Evolutionary conservation across 2,113 vertebrate species (phyloP), one percentile per base, ranked within the genome.

Genomic region (Bufo bufo): DNA sequence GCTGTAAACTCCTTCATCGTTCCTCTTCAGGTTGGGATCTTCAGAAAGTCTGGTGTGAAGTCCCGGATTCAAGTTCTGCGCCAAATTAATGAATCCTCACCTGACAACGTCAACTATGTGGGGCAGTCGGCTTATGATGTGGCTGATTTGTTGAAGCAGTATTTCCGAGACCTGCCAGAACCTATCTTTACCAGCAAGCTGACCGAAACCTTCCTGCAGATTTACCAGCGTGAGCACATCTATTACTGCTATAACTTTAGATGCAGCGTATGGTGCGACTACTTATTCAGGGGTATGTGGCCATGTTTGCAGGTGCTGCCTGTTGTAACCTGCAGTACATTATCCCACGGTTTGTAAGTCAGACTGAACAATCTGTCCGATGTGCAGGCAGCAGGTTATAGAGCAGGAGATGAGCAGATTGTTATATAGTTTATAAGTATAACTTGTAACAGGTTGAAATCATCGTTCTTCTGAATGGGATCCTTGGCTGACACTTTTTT

Each of bases 131-230:
- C 96, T 0, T 97, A 97, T 0, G 97, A 97, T 0, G 96, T 97
- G 90, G 96, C 96, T 0, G 96, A 97, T 91, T 91, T 97, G 92
- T 91, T 97, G 82, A 97, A 97, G 91, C 96, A 97, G 61, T 97
- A 97, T 85, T 97, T 97, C 92, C 93, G 96, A 0, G 96, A 97
- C 91, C 93, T 97, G 6, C 97, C 97, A 0, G 96, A 97, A 90
- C 96, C 97, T 33, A 94, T 97, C 90, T 97, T 97, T 90, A 96
- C 96, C 90, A 95, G 93, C 94, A 97, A 97, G 88, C 95, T 97
- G 88, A 96, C 96, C 0, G 94, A 95, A 16, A 97, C 96, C 85
- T 97, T 97, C 90, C 91, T 97, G 87, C 95, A 97, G 89, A 96
- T 97, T 89, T 97, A 97, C 90, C 97, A 97, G 89, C 93, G 97